phyloP scores from a whole-genome alignment of 2,113 vertebrate genomes.

The Phocoena phocoena region DNA sequence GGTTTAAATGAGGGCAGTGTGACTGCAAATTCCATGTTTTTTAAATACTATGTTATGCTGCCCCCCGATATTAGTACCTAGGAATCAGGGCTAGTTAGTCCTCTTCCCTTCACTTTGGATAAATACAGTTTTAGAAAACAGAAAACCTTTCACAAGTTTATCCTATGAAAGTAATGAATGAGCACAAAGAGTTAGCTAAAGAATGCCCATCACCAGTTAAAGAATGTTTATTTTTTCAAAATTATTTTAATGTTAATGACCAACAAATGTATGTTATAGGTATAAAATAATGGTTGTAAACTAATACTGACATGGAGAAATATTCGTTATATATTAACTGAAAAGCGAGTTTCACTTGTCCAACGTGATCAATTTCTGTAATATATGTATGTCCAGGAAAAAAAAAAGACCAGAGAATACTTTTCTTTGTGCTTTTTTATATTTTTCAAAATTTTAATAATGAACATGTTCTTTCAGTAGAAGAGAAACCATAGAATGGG shows the following conservation, averaged over 20 bases:
- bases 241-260: background rate
- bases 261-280: background rate
- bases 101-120: background rate
- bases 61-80: background rate
- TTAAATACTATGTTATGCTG: background rate
- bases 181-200: background rate
- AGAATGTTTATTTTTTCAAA: background rate
- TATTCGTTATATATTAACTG: background rate
- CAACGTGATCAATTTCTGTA: background rate
- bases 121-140: conserved; percentile 5
- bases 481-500: conserved; percentile 3
- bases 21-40: background rate
- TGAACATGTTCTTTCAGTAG: background rate
- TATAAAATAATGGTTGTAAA: background rate
- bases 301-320: background rate
- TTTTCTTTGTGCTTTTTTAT: background rate
- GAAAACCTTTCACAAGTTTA: background rate
- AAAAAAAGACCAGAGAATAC: background rate
- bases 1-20: background rate
- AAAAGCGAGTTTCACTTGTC: conserved; percentile 33
- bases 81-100: background rate
- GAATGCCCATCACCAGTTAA: background rate
- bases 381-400: background rate
- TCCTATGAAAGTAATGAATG: background rate
- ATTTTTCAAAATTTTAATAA: background rate